Base-by-base conservation (phyloP, 92 coral and sea anemone genomes). In the Porites evermanni region DNA sequence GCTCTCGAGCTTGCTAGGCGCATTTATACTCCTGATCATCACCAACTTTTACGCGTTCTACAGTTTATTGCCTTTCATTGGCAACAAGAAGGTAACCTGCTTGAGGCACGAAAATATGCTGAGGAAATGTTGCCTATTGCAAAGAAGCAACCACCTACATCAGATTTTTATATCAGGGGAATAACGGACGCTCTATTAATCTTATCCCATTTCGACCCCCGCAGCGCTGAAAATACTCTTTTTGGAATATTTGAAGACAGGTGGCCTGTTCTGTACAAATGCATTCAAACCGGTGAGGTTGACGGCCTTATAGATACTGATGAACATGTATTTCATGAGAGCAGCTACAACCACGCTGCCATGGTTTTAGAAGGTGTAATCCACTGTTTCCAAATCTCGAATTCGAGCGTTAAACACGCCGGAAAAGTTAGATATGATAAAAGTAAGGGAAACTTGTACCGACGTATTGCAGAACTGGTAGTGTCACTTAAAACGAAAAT, bases 321-420 rank as follows among this genome's bases (percentile, higher is more conserved):
- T 20, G 78, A 29, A 29, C 32, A 29, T 29, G 32, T 29, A 1
- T 29, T 29, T 29, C 32, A 74, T 16, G 63, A 74, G 11, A 24
- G 78, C 20, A 74, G 78, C 64, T 56, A 74, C 21, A 61, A 51
- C 3, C 78, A 74, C 2, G 63, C 17, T 18, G 78, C 78, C 19
- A 1, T 1, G 5, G 61, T 74, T 53, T 61, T 74, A 50, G 10
- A 52, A 7, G 14, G 44, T 8, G 16, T 74, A 1, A 0, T 52
- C 1, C 0, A 9, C 5, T 74, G 78, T 32, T 75, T 54, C n/a
- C 1, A 0, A 5, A 12, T 61, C n/a, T 61, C 7, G 0, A 61
- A 61, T 0, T 13, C 18, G 0, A 13, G n/a, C 66, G 6, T 6
- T 10, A 9, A 12, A 3, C 26, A 0, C 2, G 21, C 21, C 21